Evolutionary conservation across 2,888 invertebrate species (phyloP), one percentile per base, ranked within the genome.

Genomic region (Encarsia formosa): DNA sequence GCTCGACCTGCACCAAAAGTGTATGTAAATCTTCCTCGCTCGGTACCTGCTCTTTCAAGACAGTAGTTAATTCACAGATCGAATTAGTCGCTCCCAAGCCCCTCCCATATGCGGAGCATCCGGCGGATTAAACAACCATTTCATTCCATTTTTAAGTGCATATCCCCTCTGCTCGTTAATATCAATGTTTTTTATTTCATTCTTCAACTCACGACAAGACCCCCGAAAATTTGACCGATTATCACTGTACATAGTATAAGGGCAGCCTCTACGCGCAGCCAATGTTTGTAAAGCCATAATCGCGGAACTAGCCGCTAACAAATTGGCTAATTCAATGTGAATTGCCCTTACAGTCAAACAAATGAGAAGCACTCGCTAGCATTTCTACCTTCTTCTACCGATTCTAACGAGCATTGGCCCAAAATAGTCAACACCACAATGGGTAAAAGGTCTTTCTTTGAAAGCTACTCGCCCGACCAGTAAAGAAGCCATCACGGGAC

Each of bases 351-450:
- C 50, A 1, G 53, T 58, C 13, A 56, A 20, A 34, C 57, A 59
- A 6, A 56, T 58, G 34, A 59, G 56, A 4, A 58, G 9, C 0
- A 49, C 57, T 3, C 56, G 55, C 47, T 54, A 57, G 31, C 57
- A 42, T 16, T 54, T 57, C 19, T 59, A 53, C 8, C 40, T 18
- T 1, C 56, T 31, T 32, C 56, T 16, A 3, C 56, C 58, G 2
- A 58, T 37, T 1, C 38, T 34, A 2, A 59, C 56, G 9, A 31
- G 35, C 45, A 58, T 49, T 5, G 60, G 59, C 2, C 59, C 57
- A 35, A 59, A 60, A 9, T 56, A 52, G 18, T 60, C 60, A 3
- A 60, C 13, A 8, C 60, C 60, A 13, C 46, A 47, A 22, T 46
- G 34, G 1, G 51, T 49, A 24, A 59, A 60, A 3, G 57, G 57